Conservation (phyloP, 1,140 invertebrate genomes). For the Sycobia sp. region DNA sequence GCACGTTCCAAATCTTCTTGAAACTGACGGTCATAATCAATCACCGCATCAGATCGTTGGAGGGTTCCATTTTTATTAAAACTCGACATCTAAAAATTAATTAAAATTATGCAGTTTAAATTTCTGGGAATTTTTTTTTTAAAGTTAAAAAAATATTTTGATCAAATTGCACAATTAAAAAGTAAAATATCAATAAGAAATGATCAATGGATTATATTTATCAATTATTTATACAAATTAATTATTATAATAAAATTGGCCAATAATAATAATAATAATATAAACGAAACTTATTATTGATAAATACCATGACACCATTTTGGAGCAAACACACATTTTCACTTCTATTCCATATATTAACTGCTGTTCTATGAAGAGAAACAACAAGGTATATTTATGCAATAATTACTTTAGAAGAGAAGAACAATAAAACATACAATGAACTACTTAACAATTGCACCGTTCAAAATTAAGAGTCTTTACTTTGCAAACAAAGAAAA, state of each 20-base stretch:
- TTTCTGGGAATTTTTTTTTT: too few species aligned
- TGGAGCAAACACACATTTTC: constrained; percentile 12
- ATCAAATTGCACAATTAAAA: too few species aligned
- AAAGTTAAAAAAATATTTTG: too few species aligned
- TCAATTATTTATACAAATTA: too few species aligned
- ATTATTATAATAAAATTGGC: too few species aligned
- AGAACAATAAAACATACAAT: constrained; percentile 15
- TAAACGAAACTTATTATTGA: background rate
- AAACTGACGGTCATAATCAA: constrained; percentile 80
- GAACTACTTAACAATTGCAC: background rate
- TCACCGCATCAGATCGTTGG: constrained; percentile 49
- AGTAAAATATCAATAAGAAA: too few species aligned
- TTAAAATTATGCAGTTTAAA: too few species aligned
- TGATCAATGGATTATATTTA: too few species aligned
- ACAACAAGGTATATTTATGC: too few species aligned
- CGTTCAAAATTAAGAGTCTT: too few species aligned
- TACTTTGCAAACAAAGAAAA: constrained; percentile 23
- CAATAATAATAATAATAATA: background rate
- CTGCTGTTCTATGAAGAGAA: background rate
- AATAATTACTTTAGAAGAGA: too few species aligned
- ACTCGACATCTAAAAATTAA: constrained; percentile 57
- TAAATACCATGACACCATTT: constrained; percentile 25
- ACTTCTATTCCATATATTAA: background rate
- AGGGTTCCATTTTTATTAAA: constrained; percentile 48
- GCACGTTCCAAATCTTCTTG: constrained; percentile 84